Evolutionary conservation across 2,113 vertebrate species (phyloP).

Genomic region (Lipophrys pholis): DNA sequence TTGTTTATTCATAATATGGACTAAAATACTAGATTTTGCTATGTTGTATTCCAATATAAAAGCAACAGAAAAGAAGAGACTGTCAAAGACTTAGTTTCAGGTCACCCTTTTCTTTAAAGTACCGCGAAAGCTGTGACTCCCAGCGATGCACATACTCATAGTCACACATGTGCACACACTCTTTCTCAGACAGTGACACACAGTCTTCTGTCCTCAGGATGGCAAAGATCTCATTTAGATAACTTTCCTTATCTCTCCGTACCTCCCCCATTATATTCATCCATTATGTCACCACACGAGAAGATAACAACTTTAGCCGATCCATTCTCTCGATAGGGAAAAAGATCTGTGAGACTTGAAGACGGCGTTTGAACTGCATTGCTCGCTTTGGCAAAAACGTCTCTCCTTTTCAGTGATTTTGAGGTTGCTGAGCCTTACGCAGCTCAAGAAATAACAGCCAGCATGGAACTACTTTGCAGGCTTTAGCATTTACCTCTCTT

Average conservation of each 20-base stretch:
- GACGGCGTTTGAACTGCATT: slow-evolving; percentile 6
- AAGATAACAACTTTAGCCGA: slow-evolving; percentile 49
- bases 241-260: slow-evolving; percentile 46
- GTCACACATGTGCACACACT: slow-evolving; percentile 11
- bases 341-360: slow-evolving; percentile 22
- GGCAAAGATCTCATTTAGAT: slow-evolving; percentile 74
- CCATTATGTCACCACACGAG: slow-evolving; percentile 36
- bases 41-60: neutral
- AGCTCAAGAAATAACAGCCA: slow-evolving; percentile 16
- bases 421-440: neutral
- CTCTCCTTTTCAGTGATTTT: slow-evolving; percentile 1
- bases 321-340: slow-evolving; percentile 23
- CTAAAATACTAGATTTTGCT: neutral
- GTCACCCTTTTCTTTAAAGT: slow-evolving; percentile 8
- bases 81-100: neutral
- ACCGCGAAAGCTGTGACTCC: slow-evolving; percentile 20
- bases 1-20: neutral
- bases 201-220: slow-evolving; percentile 40
- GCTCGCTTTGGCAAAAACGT: slow-evolving; percentile 6
- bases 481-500: slow-evolving; percentile 27
- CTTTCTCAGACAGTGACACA: slow-evolving; percentile 37
- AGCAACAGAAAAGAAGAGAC: neutral
- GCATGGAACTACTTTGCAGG: slow-evolving; percentile 20
- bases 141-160: slow-evolving; percentile 18
- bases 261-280: slow-evolving; percentile 43